These are phyloP conservation scores for Pyralis farinalis DNA, from an alignment of 2,888 invertebrate species.

Conservation along the genomic window DNA sequence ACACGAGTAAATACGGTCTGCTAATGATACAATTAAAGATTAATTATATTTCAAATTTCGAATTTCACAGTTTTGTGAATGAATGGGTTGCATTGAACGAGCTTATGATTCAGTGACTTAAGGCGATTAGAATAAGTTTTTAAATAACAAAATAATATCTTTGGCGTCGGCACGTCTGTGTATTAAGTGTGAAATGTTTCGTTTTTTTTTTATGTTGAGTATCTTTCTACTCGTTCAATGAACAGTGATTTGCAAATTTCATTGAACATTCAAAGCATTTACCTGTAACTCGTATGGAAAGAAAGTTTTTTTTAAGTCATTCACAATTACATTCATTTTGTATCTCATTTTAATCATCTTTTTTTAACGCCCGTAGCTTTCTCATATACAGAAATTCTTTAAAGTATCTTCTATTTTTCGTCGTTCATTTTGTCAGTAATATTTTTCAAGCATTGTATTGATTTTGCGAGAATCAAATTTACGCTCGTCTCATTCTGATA, in stretches of 20 bases:
- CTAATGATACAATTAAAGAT: conserved; percentile 77
- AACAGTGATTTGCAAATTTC: conserved; percentile 14
- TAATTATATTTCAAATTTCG: conserved; percentile 62
- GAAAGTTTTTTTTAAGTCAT: conserved; percentile 1
- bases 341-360: too few relatives aligned
- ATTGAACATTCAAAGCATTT: conserved; percentile 13
- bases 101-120: neutral
- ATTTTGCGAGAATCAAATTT: too few relatives aligned
- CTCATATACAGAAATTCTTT: too few relatives aligned
- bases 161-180: conserved; percentile 19
- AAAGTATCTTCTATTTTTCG: too few relatives aligned
- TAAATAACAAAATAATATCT: neutral
- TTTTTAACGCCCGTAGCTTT: too few relatives aligned
- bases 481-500: too few relatives aligned
- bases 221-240: conserved; percentile 14
- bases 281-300: conserved; percentile 6
- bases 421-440: too few relatives aligned
- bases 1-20: conserved; percentile 64
- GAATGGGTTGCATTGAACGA: conserved; percentile 33
- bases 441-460: too few relatives aligned
- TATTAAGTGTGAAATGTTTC: conserved; percentile 18
- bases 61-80: conserved; percentile 53
- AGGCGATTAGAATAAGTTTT: neutral
- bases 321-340: conserved; percentile 18
- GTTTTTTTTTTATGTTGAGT: conserved; percentile 13